A percentile compares a stretch with the other conserved stretches of the same genome.
Conservation (phyloP, 2,797 vertebrate species). For the Crocidura indochinensis region DNA sequence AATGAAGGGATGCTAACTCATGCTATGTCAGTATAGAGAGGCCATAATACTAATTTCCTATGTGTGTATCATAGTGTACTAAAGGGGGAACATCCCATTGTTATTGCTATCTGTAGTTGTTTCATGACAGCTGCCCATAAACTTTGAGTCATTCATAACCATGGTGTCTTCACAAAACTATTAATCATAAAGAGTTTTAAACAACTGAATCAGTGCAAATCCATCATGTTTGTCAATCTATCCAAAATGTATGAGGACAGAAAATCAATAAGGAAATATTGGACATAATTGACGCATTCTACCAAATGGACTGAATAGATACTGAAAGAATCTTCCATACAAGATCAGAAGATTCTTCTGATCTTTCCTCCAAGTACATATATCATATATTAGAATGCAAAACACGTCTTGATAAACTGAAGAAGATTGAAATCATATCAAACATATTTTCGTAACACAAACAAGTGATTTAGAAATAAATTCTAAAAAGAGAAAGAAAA, state of each 20-base stretch:
- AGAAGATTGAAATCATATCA: neutral
- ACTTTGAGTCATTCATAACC: too few relatives aligned
- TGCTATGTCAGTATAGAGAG: neutral
- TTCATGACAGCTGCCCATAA: too few relatives aligned
- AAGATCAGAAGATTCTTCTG: neutral
- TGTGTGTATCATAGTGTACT: too few relatives aligned
- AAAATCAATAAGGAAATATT: neutral
- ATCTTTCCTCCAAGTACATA: neutral
- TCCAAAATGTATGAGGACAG: neutral
- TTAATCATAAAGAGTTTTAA: too few relatives aligned
- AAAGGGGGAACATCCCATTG: too few relatives aligned
- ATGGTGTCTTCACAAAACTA: too few relatives aligned
- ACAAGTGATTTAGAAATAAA: neutral
- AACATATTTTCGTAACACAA: neutral
- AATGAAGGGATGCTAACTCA: neutral
- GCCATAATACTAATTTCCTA: too few relatives aligned
- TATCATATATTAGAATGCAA: neutral
- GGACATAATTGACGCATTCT: neutral
- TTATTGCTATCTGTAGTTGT: too few relatives aligned
- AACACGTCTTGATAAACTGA: neutral
- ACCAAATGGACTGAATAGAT: neutral
- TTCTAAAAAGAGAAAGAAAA: neutral
- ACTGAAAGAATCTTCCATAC: neutral
- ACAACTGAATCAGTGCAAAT: too few relatives aligned
- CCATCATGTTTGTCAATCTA: too few relatives aligned